phyloP scores from a whole-genome alignment of 2,113 vertebrate genomes.

The Deroptyus accipitrinus region DNA sequence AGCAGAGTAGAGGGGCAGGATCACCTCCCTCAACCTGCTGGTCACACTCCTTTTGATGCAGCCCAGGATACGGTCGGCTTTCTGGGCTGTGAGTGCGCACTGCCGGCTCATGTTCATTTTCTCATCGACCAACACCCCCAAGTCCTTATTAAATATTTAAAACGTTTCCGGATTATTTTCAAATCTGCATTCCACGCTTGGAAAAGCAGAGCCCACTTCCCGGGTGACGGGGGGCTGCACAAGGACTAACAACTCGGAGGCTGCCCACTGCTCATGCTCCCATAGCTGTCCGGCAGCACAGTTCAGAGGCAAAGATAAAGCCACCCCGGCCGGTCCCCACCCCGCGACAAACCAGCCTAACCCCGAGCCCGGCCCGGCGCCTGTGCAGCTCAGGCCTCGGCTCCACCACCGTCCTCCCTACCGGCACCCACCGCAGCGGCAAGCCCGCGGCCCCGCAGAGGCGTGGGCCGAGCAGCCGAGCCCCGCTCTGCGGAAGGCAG shows the following conservation, averaged over 20 bases:
- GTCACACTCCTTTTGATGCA: no score
- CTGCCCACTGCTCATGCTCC: rapidly evolving
- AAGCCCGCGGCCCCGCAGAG: background rate
- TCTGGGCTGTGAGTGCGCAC: no score
- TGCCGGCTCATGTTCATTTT: no score
- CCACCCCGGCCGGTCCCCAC: rapidly evolving
- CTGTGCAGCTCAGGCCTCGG: background rate
- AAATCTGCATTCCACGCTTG: rapidly evolving
- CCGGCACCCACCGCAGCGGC: background rate
- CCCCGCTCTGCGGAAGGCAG: background rate
- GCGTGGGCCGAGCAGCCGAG: no score
- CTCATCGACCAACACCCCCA: no score
- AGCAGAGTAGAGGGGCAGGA: no score
- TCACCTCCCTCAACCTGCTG: no score
- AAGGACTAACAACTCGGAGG: rapidly evolving
- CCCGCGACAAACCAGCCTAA: rapidly evolving
- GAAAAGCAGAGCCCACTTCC: background rate
- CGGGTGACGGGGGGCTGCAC: rapidly evolving
- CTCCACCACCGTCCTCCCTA: background rate
- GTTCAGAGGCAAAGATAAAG: no score
- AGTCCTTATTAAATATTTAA: background rate
- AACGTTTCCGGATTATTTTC: rapidly evolving
- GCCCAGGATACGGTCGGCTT: no score
- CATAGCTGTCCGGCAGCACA: rapidly evolving
- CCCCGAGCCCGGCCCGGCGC: background rate